Evolutionary conservation across 2,888 invertebrate species (phyloP).

Genomic region (Tipula lateralis): DNA sequence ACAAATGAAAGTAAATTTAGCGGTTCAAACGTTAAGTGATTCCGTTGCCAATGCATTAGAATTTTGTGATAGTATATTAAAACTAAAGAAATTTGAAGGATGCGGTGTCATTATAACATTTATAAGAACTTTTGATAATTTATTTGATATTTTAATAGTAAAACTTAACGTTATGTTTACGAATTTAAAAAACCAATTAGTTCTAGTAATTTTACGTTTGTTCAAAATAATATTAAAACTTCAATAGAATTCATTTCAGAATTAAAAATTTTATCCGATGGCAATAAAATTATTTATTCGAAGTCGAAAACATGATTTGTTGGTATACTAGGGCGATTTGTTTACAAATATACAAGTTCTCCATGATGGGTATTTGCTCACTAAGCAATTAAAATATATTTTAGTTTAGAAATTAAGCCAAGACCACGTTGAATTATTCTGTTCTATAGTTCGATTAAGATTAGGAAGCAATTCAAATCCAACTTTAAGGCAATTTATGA

Average conservation of each 20-base stretch:
- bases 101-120: background rate
- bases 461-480: conserved; percentile 20
- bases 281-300: background rate
- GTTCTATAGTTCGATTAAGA: background rate
- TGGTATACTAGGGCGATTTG: background rate
- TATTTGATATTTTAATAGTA: background rate
- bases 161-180: background rate
- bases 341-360: background rate
- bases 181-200: background rate
- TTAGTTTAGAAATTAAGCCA: conserved; percentile 28
- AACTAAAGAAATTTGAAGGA: background rate
- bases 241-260: conserved; percentile 12
- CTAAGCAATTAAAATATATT: background rate
- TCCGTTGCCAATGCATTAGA: conserved; percentile 29
- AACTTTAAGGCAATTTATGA: background rate
- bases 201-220: background rate
- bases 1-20: conserved; percentile 32
- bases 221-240: background rate
- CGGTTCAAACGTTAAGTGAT: conserved; percentile 27
- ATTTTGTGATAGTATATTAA: background rate
- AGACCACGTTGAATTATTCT: conserved; percentile 29
- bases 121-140: background rate
- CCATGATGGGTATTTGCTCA: background rate
- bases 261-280: background rate
- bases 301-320: background rate